These are phyloP conservation scores for Periplaneta americana DNA, from an alignment of 1,140 invertebrate genomes.

Conservation along the genomic window DNA sequence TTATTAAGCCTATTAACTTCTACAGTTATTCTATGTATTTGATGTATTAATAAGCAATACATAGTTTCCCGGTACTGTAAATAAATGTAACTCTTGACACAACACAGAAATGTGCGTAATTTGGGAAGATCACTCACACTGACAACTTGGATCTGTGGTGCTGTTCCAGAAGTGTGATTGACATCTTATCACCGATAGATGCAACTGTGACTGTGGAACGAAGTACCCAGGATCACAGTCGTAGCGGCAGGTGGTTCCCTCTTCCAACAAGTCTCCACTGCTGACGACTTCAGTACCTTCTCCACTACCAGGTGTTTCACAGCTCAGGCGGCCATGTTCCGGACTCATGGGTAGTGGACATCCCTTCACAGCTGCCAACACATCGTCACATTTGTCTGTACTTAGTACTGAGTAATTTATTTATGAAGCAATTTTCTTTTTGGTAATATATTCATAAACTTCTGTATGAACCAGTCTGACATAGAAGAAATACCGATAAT, in stretches of 20 bases:
- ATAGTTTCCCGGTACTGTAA: no score
- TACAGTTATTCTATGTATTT: no score
- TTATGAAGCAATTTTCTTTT: no score
- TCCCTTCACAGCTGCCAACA: not conserved
- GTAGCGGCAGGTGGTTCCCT: constrained; percentile 3
- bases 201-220: not conserved
- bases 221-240: constrained; percentile 11
- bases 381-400: not conserved
- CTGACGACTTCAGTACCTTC: not conserved
- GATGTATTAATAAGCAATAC: no score
- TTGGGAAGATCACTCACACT: constrained; percentile 1
- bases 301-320: constrained; percentile 1
- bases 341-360: constrained; percentile 14
- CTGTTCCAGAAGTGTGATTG: constrained; percentile 5
- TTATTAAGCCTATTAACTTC: no score
- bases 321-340: constrained; percentile 6
- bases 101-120: no score
- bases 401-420: no score
- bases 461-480: no score
- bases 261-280: not conserved
- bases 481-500: no score
- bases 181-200: not conserved
- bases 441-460: no score
- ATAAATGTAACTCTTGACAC: no score
- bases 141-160: constrained; percentile 10